A percentile compares a stretch with the other conserved stretches of the same genome.
Conservation (phyloP, 1,140 invertebrate species). For the Bombus huntii region DNA sequence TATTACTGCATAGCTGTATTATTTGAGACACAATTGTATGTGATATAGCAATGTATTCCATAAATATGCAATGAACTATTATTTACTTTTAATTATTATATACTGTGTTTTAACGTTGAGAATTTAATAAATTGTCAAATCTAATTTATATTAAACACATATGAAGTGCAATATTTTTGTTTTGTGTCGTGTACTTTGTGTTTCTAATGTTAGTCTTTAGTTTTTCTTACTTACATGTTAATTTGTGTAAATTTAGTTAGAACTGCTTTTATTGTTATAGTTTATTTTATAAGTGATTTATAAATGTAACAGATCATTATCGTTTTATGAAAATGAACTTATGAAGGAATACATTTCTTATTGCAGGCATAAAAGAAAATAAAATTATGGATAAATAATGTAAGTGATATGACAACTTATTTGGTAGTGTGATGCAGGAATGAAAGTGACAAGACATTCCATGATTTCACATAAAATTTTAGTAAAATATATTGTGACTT, state of each 20-base stretch:
- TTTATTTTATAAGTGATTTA: neutral
- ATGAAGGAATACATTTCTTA: slow-evolving; percentile 48
- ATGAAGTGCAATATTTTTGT: neutral
- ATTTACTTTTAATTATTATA: slow-evolving; percentile 2
- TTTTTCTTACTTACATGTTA: neutral
- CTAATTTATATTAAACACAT: neutral
- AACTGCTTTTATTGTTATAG: neutral
- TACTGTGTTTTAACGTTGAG: neutral
- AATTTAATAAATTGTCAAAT: slow-evolving; percentile 17
- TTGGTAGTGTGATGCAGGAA: slow-evolving; percentile 53
- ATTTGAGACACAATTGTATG: neutral
- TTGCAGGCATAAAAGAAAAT: slow-evolving; percentile 54
- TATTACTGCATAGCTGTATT: neutral
- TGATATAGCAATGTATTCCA: slow-evolving; percentile 38
- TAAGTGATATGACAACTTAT: slow-evolving; percentile 46
- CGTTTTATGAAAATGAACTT: neutral
- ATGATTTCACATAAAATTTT: slow-evolving; percentile 54
- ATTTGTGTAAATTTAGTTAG: neutral
- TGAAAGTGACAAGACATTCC: slow-evolving; percentile 65
- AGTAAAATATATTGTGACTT: slow-evolving; percentile 51
- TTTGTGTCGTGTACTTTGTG: neutral
- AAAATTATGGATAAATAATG: slow-evolving; percentile 54
- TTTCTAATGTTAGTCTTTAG: neutral
- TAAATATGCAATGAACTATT: slow-evolving; percentile 1
- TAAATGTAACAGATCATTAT: neutral